phyloP scores from a whole-genome alignment of 2,888 invertebrate genomes.

The Ochlodes sylvanus region DNA sequence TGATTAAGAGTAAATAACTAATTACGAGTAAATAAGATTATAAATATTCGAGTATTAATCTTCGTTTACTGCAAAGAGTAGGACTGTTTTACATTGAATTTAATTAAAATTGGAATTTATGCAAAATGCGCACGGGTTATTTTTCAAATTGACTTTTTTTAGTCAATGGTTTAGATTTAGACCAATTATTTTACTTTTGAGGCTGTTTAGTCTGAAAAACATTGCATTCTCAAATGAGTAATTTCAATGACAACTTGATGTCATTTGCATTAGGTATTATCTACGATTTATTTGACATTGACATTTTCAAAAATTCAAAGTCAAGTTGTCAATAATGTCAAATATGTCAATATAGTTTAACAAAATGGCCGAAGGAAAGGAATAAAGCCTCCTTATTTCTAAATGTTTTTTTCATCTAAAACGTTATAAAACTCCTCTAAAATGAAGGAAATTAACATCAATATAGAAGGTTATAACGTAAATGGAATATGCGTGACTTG shows the following conservation, averaged over 20 bases:
- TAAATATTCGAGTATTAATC: too few species aligned
- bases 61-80: too few species aligned
- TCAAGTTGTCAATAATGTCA: slow-evolving; percentile 37
- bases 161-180: too few species aligned
- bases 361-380: slow-evolving; percentile 77
- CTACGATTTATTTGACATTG: neutral
- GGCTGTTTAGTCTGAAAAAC: neutral
- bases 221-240: neutral
- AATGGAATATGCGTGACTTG: slow-evolving; percentile 80
- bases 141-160: too few species aligned
- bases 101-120: too few species aligned
- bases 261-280: too few species aligned
- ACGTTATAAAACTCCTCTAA: slow-evolving; percentile 17
- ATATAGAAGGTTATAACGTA: slow-evolving; percentile 79
- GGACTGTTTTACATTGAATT: too few species aligned
- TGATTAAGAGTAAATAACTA: too few species aligned
- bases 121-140: too few species aligned
- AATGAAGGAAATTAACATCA: slow-evolving; percentile 78
- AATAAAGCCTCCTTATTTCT: slow-evolving; percentile 69
- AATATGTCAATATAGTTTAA: too few species aligned
- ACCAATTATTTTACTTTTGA: neutral
- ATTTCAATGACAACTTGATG: neutral
- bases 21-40: too few species aligned
- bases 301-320: slow-evolving; percentile 11
- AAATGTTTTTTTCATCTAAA: slow-evolving; percentile 51